Conservation (phyloP, 2,888 invertebrate genomes). For the Epinotia ramella region DNA sequence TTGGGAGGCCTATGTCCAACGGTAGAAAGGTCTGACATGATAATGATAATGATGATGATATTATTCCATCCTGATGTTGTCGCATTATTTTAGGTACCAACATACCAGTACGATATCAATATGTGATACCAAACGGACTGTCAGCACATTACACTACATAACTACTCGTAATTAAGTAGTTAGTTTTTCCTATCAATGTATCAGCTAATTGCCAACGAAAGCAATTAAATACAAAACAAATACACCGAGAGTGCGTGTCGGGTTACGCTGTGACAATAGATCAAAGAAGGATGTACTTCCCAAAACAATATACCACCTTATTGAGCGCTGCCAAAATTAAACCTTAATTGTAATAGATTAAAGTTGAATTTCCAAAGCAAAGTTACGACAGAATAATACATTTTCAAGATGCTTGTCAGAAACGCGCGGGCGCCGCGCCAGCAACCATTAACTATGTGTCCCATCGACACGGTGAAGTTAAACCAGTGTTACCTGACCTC, state of each 20-base stretch:
- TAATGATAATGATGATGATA: too few relatives aligned
- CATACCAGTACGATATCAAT: too few relatives aligned
- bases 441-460: neutral
- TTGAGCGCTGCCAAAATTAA: neutral
- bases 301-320: neutral
- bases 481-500: neutral
- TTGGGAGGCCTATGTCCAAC: too few relatives aligned
- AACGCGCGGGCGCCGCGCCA: constrained; percentile 7
- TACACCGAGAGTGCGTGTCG: constrained; percentile 3
- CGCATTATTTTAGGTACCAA: too few relatives aligned
- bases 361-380: neutral
- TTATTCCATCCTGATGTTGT: too few relatives aligned
- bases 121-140: too few relatives aligned
- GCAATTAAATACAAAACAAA: constrained; percentile 19
- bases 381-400: neutral
- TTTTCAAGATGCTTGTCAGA: neutral
- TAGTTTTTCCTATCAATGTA: neutral
- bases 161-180: neutral
- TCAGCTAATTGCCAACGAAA: constrained; percentile 17
- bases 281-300: neutral
- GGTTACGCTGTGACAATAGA: constrained; percentile 30
- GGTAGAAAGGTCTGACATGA: too few relatives aligned
- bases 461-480: too few relatives aligned
- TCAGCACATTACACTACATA: too few relatives aligned
- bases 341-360: neutral